Percentiles rank a stretch among this genome's conserved stretches.
Conservation (phyloP, 2,888 invertebrate species). For the Aleiodes alternator region DNA sequence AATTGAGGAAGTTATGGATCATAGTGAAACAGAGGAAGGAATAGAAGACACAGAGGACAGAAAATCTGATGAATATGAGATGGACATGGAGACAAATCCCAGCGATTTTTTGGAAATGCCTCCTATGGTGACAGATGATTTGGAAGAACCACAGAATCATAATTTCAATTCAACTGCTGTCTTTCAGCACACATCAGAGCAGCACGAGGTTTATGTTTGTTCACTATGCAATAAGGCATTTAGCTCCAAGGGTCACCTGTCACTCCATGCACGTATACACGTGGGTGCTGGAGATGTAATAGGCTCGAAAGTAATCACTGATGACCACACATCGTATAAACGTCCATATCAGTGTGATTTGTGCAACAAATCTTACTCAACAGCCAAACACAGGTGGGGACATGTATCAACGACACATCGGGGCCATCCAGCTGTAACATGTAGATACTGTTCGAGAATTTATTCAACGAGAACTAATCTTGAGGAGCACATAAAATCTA, state of each 20-base stretch:
- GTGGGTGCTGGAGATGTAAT: slow-evolving; percentile 73
- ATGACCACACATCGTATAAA: slow-evolving; percentile 73
- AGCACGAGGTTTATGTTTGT: slow-evolving; percentile 74
- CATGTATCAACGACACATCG: slow-evolving; percentile 75
- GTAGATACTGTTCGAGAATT: slow-evolving; percentile 73
- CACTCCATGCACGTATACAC: slow-evolving; percentile 74
- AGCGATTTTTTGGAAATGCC: slow-evolving; percentile 73
- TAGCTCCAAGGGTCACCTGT: slow-evolving; percentile 75
- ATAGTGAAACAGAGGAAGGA: slow-evolving; percentile 69
- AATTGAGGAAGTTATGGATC: slow-evolving; percentile 68
- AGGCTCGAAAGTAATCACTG: slow-evolving; percentile 74
- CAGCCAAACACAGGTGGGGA: slow-evolving; percentile 76
- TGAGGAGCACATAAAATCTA: slow-evolving; percentile 74
- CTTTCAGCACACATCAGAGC: slow-evolving; percentile 67
- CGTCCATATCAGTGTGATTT: slow-evolving; percentile 75
- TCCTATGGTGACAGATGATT: slow-evolving; percentile 66
- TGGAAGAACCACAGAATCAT: slow-evolving; percentile 47
- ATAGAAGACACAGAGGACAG: slow-evolving; percentile 68
- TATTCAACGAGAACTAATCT: slow-evolving; percentile 75
- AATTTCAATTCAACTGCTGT: slow-evolving; percentile 37
- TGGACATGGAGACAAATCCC: slow-evolving; percentile 75
- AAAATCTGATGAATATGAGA: slow-evolving; percentile 72
- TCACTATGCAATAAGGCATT: slow-evolving; percentile 74
- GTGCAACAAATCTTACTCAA: slow-evolving; percentile 75
- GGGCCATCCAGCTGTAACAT: slow-evolving; percentile 76